Evolutionary conservation across 2,113 vertebrate genomes (phyloP).

Genomic region (Lutjanus erythropterus): DNA sequence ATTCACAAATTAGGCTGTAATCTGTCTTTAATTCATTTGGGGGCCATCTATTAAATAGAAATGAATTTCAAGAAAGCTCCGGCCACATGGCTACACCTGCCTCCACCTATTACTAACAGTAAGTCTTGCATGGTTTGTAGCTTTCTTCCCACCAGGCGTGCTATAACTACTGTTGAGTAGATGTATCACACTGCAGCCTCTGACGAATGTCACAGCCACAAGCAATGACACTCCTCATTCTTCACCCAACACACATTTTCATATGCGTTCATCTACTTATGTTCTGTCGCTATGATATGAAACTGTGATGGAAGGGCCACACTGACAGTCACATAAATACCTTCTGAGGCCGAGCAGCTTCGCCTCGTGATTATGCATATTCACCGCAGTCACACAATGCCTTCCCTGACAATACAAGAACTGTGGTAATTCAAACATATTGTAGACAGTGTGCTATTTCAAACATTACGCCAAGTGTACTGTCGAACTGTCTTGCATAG

Average conservation of each 20-base stretch:
- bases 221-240: constrained; percentile 60
- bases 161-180: neutral
- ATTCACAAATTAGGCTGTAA: constrained; percentile 46
- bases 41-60: constrained; percentile 28
- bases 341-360: constrained; percentile 52
- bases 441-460: constrained; percentile 63
- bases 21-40: constrained; percentile 57
- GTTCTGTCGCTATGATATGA: constrained; percentile 61
- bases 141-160: constrained; percentile 1
- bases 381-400: constrained; percentile 56
- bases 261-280: constrained; percentile 47
- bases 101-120: constrained; percentile 7
- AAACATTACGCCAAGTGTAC: constrained; percentile 63
- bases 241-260: constrained; percentile 58
- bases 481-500: constrained; percentile 53
- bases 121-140: neutral
- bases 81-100: neutral
- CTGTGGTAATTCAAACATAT: constrained; percentile 74
- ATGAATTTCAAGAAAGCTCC: constrained; percentile 34
- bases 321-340: constrained; percentile 60
- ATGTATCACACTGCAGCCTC: constrained; percentile 38
- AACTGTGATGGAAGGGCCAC: constrained; percentile 55
- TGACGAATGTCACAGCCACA: constrained; percentile 57
- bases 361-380: constrained; percentile 70
- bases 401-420: constrained; percentile 60